Percentiles rank a stretch among this genome's conserved stretches.
Evolutionary conservation across 2,888 invertebrate species (phyloP).

Genomic region (Drosophila lutescens): DNA sequence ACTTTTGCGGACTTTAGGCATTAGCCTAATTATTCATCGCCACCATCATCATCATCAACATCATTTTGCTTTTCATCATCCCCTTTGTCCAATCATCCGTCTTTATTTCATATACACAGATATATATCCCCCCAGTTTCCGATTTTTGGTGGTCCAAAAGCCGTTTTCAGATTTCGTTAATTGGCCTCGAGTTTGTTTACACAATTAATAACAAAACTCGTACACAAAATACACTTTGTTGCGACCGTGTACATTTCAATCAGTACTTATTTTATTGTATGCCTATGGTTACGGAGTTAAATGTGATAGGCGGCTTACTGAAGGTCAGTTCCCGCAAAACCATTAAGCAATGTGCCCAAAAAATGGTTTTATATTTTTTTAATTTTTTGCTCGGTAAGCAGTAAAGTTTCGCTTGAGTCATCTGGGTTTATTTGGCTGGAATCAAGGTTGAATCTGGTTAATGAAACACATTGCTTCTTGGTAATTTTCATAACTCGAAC

Average conservation of each 20-base stretch:
- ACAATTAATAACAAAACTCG: slow-evolving; percentile 34
- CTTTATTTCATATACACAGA: not conserved
- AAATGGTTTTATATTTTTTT: slow-evolving; percentile 21
- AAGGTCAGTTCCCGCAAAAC: slow-evolving; percentile 47
- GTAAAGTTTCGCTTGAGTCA: slow-evolving; percentile 65
- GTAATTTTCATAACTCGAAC: not conserved
- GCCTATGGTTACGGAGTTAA: slow-evolving; percentile 25
- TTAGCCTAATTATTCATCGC: slow-evolving; percentile 37
- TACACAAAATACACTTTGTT: slow-evolving; percentile 15
- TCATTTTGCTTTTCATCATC: not conserved
- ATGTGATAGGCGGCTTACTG: slow-evolving; percentile 28
- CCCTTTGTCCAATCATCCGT: slow-evolving; percentile 3
- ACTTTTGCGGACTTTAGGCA: slow-evolving; percentile 37
- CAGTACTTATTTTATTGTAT: slow-evolving; percentile 42
- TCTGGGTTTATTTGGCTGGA: slow-evolving; percentile 44
- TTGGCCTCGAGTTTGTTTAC: slow-evolving; percentile 65
- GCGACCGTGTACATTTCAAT: slow-evolving; percentile 43
- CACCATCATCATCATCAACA: slow-evolving; percentile 10
- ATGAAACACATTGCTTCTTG: slow-evolving; percentile 7
- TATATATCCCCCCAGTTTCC: slow-evolving; percentile 1
- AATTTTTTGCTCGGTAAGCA: slow-evolving; percentile 44
- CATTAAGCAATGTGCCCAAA: slow-evolving; percentile 44
- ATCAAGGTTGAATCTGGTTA: slow-evolving; percentile 58
- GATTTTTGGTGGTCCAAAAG: slow-evolving; percentile 16
- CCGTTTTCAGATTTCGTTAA: slow-evolving; percentile 48